phyloP scores from a whole-genome alignment of 2,113 vertebrate genomes.

The Pao palembangensis region DNA sequence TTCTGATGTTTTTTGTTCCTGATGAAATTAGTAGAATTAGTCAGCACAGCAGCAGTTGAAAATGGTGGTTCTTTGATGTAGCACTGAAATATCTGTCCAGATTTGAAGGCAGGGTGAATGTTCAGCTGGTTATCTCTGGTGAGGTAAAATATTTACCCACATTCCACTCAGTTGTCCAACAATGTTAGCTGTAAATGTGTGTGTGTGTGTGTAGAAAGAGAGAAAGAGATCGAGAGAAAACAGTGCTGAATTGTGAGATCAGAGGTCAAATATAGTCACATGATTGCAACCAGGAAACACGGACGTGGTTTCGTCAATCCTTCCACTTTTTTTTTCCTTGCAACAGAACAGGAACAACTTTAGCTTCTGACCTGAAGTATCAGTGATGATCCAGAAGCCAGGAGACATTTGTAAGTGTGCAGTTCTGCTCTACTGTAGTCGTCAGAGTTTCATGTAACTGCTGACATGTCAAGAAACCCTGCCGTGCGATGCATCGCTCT shows the following conservation, averaged over 20 bases:
- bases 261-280: constrained; percentile 60
- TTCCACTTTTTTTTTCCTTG: constrained; percentile 9
- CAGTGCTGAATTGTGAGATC: constrained; percentile 15
- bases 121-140: constrained; percentile 29
- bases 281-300: constrained; percentile 58
- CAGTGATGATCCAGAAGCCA: constrained; percentile 30
- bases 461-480: not conserved
- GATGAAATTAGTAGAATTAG: no score
- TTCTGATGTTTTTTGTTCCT: not conserved
- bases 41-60: no score
- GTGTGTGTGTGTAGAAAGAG: not conserved
- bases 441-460: not conserved
- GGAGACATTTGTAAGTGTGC: constrained; percentile 42
- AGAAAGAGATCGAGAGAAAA: not conserved
- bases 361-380: not conserved
- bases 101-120: constrained; percentile 38
- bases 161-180: constrained; percentile 34
- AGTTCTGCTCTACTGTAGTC: not conserved
- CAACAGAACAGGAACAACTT: constrained; percentile 8
- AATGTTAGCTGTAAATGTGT: constrained; percentile 4
- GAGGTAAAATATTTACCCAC: constrained; percentile 42
- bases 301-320: constrained; percentile 13
- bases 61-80: not conserved
- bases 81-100: not conserved
- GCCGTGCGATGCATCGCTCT: no score